Percentiles rank a stretch among this genome's conserved stretches.
phyloP scores from a whole-genome alignment of 2,113 vertebrate species.

The Brachypodius melanocephalos region DNA sequence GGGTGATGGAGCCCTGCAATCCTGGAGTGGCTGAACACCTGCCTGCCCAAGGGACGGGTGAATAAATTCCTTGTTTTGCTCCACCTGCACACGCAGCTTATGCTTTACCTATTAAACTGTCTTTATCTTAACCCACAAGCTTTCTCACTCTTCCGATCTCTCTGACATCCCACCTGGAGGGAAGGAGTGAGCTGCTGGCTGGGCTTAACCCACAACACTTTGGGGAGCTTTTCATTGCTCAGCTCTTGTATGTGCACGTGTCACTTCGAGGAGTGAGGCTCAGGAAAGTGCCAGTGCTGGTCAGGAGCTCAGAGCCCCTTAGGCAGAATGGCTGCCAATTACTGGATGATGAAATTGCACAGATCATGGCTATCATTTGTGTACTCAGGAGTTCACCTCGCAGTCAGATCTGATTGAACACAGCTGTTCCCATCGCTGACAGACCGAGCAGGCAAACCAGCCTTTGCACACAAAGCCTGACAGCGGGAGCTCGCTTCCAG shows the following conservation, averaged over 20 bases:
- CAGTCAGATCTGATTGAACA: background rate
- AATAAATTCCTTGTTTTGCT: background rate
- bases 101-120: background rate
- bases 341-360: background rate
- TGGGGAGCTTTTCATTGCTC: background rate
- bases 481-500: rapidly evolving
- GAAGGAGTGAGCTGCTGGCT: background rate
- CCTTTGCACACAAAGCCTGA: background rate
- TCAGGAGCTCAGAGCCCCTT: background rate
- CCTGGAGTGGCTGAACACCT: background rate
- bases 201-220: background rate
- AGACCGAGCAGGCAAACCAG: background rate
- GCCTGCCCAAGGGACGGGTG: background rate
- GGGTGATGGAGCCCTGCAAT: background rate
- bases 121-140: background rate
- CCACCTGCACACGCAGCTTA: background rate
- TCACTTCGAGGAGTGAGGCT: background rate
- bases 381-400: background rate
- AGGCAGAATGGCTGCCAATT: background rate
- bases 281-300: background rate
- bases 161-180: background rate
- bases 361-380: background rate
- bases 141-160: background rate
- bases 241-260: rapidly evolving
- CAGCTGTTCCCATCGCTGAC: background rate